These are phyloP conservation scores for Pseudopodoces humilis DNA, from an alignment of 2,113 vertebrate genomes.

Conservation along the genomic window DNA sequence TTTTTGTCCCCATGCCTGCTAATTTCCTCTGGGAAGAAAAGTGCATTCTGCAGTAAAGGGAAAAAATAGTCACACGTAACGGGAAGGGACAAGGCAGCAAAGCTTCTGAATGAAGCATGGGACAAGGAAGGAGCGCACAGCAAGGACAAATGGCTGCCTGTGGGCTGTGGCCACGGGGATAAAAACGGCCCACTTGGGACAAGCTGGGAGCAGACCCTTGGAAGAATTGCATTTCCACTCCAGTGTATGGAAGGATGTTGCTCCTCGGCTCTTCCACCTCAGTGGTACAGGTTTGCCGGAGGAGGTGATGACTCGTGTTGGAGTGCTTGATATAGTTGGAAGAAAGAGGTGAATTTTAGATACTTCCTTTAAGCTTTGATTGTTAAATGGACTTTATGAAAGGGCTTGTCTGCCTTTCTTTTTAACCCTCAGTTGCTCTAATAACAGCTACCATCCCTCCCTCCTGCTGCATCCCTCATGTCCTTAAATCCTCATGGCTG, in stretches of 20 bases:
- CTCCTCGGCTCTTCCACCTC: not conserved
- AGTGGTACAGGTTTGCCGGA: not conserved
- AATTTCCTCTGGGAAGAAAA: constrained; percentile 63
- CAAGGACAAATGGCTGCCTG: not conserved
- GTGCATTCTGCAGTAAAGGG: not conserved
- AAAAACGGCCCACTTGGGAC: not conserved
- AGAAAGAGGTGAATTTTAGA: not conserved
- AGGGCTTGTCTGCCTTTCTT: not conserved
- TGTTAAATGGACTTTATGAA: not conserved
- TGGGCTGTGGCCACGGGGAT: not conserved
- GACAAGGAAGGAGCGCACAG: not conserved
- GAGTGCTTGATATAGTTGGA: not conserved
- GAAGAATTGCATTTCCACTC: not conserved
- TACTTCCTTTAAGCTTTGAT: not conserved
- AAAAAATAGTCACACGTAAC: constrained; percentile 33
- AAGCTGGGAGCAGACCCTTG: not conserved
- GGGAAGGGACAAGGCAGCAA: not conserved
- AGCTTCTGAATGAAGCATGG: not conserved
- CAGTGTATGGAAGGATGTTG: not conserved
- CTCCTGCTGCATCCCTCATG: not conserved
- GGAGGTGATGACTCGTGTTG: not conserved
- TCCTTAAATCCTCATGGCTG: not conserved
- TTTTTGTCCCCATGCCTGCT: constrained; percentile 52
- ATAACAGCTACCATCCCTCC: not conserved
- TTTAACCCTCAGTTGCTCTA: not conserved